Evolutionary conservation across 2,888 invertebrate genomes (phyloP).

Genomic region (Sepiola atlantica): DNA sequence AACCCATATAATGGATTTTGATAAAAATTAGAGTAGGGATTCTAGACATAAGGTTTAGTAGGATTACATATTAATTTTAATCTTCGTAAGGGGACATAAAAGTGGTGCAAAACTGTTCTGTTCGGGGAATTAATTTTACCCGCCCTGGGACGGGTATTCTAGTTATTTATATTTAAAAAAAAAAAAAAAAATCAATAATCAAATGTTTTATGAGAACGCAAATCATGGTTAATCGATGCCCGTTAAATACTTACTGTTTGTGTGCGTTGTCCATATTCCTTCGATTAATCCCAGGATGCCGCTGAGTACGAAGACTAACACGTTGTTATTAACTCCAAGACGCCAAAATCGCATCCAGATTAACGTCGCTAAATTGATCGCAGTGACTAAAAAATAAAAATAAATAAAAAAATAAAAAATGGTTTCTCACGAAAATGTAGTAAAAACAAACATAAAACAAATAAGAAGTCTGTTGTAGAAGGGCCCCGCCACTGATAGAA

Average conservation of each 20-base stretch:
- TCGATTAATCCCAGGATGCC: background rate
- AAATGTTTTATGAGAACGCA: background rate
- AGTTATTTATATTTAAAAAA: no score
- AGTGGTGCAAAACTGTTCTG: no score
- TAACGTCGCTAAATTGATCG: background rate
- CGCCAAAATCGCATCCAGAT: conserved; percentile 39
- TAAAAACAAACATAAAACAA: background rate
- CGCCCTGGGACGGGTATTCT: no score
- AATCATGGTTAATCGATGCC: background rate
- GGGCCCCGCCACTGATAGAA: background rate
- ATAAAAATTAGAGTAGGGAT: no score
- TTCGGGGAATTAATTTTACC: no score
- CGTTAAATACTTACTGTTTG: background rate
- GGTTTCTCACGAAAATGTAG: no score
- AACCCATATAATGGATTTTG: no score
- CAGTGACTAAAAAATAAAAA: background rate
- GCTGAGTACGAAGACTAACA: conserved; percentile 34
- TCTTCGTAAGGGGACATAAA: no score
- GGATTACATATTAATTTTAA: no score
- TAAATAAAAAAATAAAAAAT: background rate
- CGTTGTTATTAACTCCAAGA: background rate
- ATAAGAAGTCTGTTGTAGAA: background rate
- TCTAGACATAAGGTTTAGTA: no score
- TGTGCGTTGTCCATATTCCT: conserved; percentile 42
- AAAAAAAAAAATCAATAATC: no score